These are phyloP conservation scores for Blera fallax DNA, from an alignment of 2,888 invertebrate species.

Conservation along the genomic window DNA sequence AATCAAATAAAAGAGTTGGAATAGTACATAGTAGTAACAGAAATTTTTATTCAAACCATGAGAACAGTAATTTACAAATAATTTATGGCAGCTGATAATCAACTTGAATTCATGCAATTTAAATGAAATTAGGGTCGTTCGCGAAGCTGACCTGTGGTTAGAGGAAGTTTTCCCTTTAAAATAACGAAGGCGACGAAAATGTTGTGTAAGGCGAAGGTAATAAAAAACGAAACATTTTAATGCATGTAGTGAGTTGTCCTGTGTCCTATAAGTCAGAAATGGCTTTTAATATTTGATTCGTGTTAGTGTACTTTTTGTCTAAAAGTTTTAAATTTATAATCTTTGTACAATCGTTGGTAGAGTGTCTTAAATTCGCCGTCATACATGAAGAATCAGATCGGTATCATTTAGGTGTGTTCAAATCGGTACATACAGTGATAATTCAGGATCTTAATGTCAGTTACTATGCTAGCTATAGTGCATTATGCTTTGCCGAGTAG, in stretches of 20 bases:
- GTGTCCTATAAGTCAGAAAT: too few species aligned
- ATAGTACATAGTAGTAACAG: background rate
- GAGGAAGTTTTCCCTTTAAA: background rate
- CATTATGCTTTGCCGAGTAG: too few species aligned
- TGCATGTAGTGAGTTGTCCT: background rate
- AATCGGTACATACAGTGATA: too few species aligned
- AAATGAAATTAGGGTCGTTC: background rate
- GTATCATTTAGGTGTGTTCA: too few species aligned
- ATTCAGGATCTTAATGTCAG: too few species aligned
- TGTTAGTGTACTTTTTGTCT: background rate
- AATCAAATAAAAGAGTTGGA: background rate
- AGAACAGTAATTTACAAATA: constrained; percentile 7
- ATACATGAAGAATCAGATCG: too few species aligned
- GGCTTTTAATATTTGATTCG: too few species aligned
- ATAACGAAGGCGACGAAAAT: background rate
- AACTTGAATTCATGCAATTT: background rate
- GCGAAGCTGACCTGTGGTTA: background rate
- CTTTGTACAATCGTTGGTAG: too few species aligned
- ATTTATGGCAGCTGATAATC: constrained; percentile 1
- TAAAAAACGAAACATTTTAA: background rate
- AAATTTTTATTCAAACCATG: background rate
- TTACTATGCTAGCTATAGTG: too few species aligned
- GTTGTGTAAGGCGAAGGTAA: background rate
- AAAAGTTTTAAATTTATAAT: background rate
- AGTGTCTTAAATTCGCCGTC: too few species aligned